Percentiles rank a stretch among this genome's conserved stretches.
phyloP scores from a whole-genome alignment of 2,888 invertebrate genomes.

The Baccha elongata region DNA sequence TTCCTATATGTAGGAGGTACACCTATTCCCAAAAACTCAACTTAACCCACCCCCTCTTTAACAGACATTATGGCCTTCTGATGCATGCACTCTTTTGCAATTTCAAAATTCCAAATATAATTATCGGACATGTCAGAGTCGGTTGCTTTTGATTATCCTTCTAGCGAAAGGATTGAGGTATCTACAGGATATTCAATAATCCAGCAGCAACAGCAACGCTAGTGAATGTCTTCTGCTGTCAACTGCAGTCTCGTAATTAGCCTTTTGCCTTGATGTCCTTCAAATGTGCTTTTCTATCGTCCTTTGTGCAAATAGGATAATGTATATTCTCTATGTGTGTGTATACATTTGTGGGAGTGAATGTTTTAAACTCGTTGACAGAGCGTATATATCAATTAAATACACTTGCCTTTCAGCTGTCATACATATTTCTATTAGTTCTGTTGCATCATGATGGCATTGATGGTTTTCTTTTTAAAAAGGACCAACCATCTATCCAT shows the following conservation, averaged over 20 bases:
- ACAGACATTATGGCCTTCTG: conserved; percentile 24
- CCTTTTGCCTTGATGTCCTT: conserved; percentile 46
- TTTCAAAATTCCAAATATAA: conserved; percentile 67
- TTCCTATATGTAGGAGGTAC: neutral
- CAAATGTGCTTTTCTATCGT: conserved; percentile 23
- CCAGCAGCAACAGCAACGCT: conserved; percentile 26
- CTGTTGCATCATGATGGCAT: neutral
- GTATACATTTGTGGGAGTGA: neutral
- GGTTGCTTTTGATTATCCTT: conserved; percentile 60
- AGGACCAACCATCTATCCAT: neutral
- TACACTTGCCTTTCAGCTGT: conserved; percentile 55
- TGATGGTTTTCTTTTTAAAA: conserved; percentile 27
- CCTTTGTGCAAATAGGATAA: conserved; percentile 7
- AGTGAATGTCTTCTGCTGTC: conserved; percentile 45
- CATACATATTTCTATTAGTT: conserved; percentile 19
- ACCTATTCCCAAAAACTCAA: neutral
- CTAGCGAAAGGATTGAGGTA: conserved; percentile 33
- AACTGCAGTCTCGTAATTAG: conserved; percentile 60
- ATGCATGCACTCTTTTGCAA: conserved; percentile 44
- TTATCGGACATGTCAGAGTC: conserved; percentile 61
- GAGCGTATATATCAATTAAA: conserved; percentile 53
- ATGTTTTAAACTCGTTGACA: conserved; percentile 25
- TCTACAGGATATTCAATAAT: conserved; percentile 62
- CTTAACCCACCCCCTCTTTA: neutral
- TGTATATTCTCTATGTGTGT: neutral